These are phyloP conservation scores for Characodon lateralis DNA, from an alignment of 2,797 vertebrate species.

Conservation along the genomic window DNA sequence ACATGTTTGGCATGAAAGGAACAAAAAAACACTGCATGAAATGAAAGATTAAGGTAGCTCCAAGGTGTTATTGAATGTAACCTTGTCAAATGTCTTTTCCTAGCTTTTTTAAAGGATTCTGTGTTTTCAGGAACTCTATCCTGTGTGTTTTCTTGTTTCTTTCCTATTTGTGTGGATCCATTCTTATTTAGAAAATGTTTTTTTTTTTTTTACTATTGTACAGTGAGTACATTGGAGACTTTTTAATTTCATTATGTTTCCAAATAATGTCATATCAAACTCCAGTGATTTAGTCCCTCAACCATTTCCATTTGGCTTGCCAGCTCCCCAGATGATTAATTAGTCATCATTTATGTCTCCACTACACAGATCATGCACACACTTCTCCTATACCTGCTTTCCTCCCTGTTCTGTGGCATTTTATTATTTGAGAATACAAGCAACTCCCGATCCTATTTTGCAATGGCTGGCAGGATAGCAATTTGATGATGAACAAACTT, in stretches of 20 bases:
- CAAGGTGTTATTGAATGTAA: conserved; percentile 41
- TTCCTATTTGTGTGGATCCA: conserved; percentile 58
- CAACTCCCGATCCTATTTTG: conserved; percentile 69
- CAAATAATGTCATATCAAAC: conserved; percentile 65
- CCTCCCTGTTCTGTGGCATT: conserved; percentile 64
- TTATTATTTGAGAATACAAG: conserved; percentile 65
- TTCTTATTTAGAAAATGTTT: conserved; percentile 51
- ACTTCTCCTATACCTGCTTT: conserved; percentile 42
- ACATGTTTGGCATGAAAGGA: conserved; percentile 60
- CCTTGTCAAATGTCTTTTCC: conserved; percentile 28
- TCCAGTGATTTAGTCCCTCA: conserved; percentile 61
- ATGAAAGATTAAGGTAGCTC: conserved; percentile 20
- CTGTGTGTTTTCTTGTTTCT: conserved; percentile 43
- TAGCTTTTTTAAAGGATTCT: conserved; percentile 31
- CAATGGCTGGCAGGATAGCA: conserved; percentile 64
- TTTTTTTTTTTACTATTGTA: conserved; percentile 48
- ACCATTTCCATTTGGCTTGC: conserved; percentile 50
- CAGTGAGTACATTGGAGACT: conserved; percentile 53
- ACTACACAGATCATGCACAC: conserved; percentile 62
- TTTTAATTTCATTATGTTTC: conserved; percentile 72
- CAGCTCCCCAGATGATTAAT: conserved; percentile 77
- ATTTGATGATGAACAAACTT: conserved; percentile 63
- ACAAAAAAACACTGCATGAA: conserved; percentile 45
- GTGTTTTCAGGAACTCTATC: conserved; percentile 31
- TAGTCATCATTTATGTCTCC: conserved; percentile 72